phyloP scores from a whole-genome alignment of 2,797 vertebrate genomes.

The Pipistrellus kuhlii region DNA sequence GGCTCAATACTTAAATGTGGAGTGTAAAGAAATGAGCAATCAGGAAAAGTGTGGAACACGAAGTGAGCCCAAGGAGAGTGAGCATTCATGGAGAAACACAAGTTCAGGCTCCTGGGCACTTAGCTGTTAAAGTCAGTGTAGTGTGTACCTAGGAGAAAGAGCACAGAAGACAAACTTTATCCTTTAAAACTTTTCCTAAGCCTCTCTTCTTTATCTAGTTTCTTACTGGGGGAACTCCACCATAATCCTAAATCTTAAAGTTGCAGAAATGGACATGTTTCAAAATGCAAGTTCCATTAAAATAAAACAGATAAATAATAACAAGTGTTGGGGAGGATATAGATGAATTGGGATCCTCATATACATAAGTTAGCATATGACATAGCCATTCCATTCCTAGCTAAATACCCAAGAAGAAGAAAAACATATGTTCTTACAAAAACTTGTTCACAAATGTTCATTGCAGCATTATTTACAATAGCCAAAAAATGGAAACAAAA shows the following conservation, averaged over 20 bases:
- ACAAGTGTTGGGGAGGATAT: not conserved
- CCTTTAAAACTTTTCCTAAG: not conserved
- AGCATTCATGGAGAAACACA: not conserved
- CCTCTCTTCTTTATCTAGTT: not conserved
- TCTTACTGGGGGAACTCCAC: not conserved
- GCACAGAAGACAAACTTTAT: not conserved
- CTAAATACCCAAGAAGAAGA: not conserved
- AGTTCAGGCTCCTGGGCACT: not conserved
- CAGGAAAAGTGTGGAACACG: not conserved
- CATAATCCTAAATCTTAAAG: not conserved
- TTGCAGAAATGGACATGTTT: constrained; percentile 6
- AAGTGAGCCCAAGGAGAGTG: not conserved
- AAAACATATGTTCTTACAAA: not conserved
- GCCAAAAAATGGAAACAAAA: not conserved
- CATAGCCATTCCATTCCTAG: not conserved
- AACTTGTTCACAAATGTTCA: not conserved
- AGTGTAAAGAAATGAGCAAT: not conserved
- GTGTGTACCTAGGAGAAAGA: not conserved
- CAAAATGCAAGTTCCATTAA: not conserved
- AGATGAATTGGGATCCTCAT: not conserved
- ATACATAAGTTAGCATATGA: not conserved
- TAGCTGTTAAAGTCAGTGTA: too few relatives aligned
- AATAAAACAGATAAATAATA: not conserved
- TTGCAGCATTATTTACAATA: not conserved
- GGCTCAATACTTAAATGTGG: not conserved